A percentile compares a stretch with the other conserved stretches of the same genome.
These are phyloP conservation scores for Bradysia coprophila DNA, from an alignment of 1,140 invertebrate species.

Conservation along the genomic window DNA sequence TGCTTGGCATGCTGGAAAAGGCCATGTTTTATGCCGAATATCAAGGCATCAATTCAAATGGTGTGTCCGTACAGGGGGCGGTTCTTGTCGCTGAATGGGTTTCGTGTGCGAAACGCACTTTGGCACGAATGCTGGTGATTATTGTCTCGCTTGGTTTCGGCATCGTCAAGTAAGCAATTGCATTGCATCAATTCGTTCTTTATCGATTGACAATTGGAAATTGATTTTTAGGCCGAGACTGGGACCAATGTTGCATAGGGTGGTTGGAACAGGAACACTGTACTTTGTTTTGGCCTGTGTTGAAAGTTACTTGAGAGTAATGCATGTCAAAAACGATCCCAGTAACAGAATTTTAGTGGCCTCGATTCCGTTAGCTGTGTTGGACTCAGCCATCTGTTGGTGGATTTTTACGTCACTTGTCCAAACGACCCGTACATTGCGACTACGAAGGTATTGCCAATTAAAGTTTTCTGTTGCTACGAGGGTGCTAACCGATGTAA, in stretches of 20 bases:
- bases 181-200: too few relatives aligned
- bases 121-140: constrained; percentile 83
- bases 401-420: constrained; percentile 82
- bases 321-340: constrained; percentile 42
- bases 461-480: too few relatives aligned
- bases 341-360: constrained; percentile 49
- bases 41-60: constrained; percentile 56
- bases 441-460: constrained; percentile 41
- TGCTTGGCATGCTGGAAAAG: constrained; percentile 69
- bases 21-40: constrained; percentile 85
- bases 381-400: constrained; percentile 55
- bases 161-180: constrained; percentile 67
- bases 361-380: constrained; percentile 47
- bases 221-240: constrained; percentile 47
- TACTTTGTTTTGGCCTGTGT: constrained; percentile 70
- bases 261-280: constrained; percentile 59
- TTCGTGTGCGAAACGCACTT: constrained; percentile 61
- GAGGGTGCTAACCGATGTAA: too few relatives aligned
- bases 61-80: constrained; percentile 41
- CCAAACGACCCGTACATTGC: constrained; percentile 70
- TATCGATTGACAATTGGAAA: constrained; percentile 1
- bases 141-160: constrained; percentile 89
- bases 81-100: constrained; percentile 72
- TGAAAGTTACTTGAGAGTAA: constrained; percentile 63
- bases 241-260: constrained; percentile 67